Conservation (phyloP, 1,140 invertebrate genomes). For the Tetraneura akinire region DNA sequence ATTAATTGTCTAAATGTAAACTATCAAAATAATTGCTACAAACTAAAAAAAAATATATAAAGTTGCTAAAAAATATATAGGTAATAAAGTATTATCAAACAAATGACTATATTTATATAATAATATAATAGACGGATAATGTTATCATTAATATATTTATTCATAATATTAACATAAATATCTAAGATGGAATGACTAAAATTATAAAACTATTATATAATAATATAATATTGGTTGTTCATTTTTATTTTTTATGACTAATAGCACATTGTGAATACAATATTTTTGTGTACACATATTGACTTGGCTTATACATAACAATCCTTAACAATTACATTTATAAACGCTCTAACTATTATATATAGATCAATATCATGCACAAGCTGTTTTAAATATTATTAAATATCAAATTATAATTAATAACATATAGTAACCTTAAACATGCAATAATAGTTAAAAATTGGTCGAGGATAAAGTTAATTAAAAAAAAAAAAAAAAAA, state of each 20-base stretch:
- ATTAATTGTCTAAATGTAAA: neutral
- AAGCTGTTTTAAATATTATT: slow-evolving; percentile 17
- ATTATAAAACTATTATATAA: too few relatives aligned
- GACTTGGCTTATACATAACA: neutral
- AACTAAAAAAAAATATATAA: too few relatives aligned
- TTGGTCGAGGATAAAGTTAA: neutral
- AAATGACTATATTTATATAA: too few relatives aligned
- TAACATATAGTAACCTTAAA: neutral
- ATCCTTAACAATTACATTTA: slow-evolving; percentile 31
- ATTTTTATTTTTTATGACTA: neutral
- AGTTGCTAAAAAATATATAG: too few relatives aligned
- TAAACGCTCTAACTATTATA: too few relatives aligned
- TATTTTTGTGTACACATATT: neutral
- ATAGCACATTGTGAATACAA: neutral
- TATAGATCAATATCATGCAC: neutral
- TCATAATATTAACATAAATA: neutral
- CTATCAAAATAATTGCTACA: neutral
- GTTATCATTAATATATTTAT: too few relatives aligned
- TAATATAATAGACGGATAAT: too few relatives aligned
- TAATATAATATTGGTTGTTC: too few relatives aligned
- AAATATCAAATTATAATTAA: neutral
- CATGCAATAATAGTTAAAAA: slow-evolving; percentile 19
- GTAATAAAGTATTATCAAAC: too few relatives aligned
- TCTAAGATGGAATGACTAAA: too few relatives aligned
- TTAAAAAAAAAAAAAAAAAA: too few relatives aligned